A percentile compares a stretch with the other conserved stretches of the same genome.
These are phyloP conservation scores for Theonella swinhoei DNA, from an alignment of 37 sponge, comb jelly and placozoan genomes.

Conservation along the genomic window DNA sequence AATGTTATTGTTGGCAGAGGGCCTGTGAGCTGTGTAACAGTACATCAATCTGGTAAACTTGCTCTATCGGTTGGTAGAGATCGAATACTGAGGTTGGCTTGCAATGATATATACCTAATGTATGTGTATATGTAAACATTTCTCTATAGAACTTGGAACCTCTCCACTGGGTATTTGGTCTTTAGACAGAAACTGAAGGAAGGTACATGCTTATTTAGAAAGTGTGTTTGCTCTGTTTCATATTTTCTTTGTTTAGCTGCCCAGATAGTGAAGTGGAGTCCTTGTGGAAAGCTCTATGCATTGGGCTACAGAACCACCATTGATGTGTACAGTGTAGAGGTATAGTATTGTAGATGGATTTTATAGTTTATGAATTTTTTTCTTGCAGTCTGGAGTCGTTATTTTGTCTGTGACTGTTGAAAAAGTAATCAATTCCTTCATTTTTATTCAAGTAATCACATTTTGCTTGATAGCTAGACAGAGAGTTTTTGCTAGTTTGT, in stretches of 20 bases:
- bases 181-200: constrained; percentile 23
- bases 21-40: constrained; percentile 38
- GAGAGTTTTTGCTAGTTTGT: no score
- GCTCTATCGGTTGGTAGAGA: constrained; percentile 75
- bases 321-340: constrained; percentile 48
- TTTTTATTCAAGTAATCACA: constrained; percentile 51
- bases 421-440: constrained; percentile 54
- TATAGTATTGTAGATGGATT: not conserved
- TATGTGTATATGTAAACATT: not conserved
- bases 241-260: no score
- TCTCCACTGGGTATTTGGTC: constrained; percentile 16
- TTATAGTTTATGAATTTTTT: not conserved
- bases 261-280: constrained; percentile 61
- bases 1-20: constrained; percentile 17
- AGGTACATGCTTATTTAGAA: no score
- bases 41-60: constrained; percentile 71
- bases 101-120: not conserved
- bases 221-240: no score
- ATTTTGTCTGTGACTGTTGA: constrained; percentile 22
- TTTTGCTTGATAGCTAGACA: not conserved
- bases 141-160: constrained; percentile 60
- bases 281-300: constrained; percentile 50
- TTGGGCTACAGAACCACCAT: constrained; percentile 28
- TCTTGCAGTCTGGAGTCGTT: constrained; percentile 41
- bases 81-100: constrained; percentile 61